Evolutionary conservation across 2,113 vertebrate genomes (phyloP).

Genomic region (Pollimyrus isidori): DNA sequence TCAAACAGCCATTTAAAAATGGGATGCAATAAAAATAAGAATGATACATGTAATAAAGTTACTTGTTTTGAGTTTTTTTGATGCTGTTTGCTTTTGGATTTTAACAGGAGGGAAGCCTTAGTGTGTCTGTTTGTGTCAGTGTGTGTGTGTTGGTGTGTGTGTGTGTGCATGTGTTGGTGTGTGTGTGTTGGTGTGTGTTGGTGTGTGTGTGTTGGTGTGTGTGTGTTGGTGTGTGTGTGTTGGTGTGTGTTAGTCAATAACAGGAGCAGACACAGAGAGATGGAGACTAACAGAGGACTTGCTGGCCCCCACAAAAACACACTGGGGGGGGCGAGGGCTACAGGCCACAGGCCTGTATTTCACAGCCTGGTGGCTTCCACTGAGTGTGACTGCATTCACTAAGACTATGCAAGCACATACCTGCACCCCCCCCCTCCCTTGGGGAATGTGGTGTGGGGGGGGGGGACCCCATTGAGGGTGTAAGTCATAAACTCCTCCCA

Average conservation of each 20-base stretch:
- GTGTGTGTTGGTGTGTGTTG: too few species aligned
- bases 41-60: background rate
- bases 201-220: too few species aligned
- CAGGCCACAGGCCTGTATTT: conserved; percentile 44
- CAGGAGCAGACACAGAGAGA: background rate
- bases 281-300: conserved; percentile 28
- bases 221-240: too few species aligned
- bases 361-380: conserved; percentile 50
- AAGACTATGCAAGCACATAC: conserved; percentile 46
- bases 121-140: too few species aligned
- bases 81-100: background rate
- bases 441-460: background rate
- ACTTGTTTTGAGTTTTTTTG: background rate
- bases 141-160: too few species aligned
- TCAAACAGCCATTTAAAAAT: background rate
- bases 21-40: background rate
- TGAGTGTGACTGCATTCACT: conserved; percentile 50
- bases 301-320: conserved; percentile 38
- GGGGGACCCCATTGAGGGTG: background rate
- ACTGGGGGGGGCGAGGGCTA: conserved; percentile 29
- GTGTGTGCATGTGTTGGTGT: too few species aligned
- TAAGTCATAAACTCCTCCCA: background rate
- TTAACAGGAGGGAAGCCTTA: too few species aligned
- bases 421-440: background rate
- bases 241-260: background rate